A percentile compares a stretch with the other conserved stretches of the same genome.
Conservation (phyloP, 2,113 vertebrate species). For the Rhinopomastus cyanomelas region DNA sequence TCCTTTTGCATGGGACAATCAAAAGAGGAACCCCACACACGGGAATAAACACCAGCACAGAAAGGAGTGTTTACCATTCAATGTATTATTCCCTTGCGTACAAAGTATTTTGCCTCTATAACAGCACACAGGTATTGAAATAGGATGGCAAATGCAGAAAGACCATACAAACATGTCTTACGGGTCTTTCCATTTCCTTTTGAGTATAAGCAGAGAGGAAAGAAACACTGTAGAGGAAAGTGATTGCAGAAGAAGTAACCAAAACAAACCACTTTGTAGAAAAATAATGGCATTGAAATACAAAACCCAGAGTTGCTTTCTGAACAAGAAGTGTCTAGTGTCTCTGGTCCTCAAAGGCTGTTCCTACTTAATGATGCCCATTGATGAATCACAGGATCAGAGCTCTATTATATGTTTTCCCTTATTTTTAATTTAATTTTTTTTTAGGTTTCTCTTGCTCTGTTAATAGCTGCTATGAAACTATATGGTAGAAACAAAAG, state of each 20-base stretch:
- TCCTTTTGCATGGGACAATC: not conserved
- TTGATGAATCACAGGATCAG: conserved; percentile 28
- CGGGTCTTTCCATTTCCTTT: conserved; percentile 38
- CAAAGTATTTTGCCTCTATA: conserved; percentile 59
- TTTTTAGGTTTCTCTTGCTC: conserved; percentile 19
- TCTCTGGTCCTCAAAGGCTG: conserved; percentile 36
- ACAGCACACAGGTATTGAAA: conserved; percentile 56
- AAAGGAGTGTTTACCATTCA: conserved; percentile 38
- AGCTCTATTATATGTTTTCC: conserved; percentile 22
- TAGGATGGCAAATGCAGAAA: conserved; percentile 40
- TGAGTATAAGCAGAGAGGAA: conserved; percentile 48
- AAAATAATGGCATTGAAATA: conserved; percentile 53
- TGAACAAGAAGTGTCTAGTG: conserved; percentile 29
- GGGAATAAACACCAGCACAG: conserved; percentile 34
- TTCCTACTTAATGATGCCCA: not conserved
- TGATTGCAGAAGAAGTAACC: conserved; percentile 43
- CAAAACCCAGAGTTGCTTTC: conserved; percentile 33
- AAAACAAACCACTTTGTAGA: conserved; percentile 18
- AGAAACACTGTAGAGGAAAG: conserved; percentile 62
- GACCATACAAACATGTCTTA: conserved; percentile 21
- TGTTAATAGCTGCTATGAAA: conserved; percentile 47
- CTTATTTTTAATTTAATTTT: not conserved
- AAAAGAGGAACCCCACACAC: not conserved
- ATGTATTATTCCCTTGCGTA: conserved; percentile 64
- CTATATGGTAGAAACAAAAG: conserved; percentile 17